These are phyloP conservation scores for Dryadula phaetusa DNA, from an alignment of 2,888 invertebrate species.

Conservation along the genomic window DNA sequence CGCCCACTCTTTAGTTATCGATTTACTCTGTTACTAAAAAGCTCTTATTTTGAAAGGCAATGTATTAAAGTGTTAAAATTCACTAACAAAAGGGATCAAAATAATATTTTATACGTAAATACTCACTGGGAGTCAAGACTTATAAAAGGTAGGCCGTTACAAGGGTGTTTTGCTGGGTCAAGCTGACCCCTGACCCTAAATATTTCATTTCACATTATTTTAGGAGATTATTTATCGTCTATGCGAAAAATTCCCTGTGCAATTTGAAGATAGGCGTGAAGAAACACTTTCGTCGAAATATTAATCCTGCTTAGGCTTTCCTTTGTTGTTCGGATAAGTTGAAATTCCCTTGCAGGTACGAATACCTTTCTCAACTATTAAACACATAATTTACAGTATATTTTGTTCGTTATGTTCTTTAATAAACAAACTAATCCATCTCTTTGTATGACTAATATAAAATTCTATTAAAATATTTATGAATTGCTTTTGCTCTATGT, in stretches of 20 bases:
- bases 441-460: background rate
- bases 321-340: background rate
- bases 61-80: slow-evolving; percentile 31
- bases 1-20: no score
- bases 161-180: slow-evolving; percentile 42
- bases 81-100: slow-evolving; percentile 34
- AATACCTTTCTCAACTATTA: background rate
- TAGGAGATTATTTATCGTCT: slow-evolving; percentile 44
- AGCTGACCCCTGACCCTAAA: slow-evolving; percentile 40
- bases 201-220: slow-evolving; percentile 49
- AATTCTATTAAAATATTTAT: background rate
- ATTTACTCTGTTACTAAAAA: background rate
- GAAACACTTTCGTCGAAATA: slow-evolving; percentile 11
- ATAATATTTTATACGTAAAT: slow-evolving; percentile 43
- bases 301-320: slow-evolving; percentile 12
- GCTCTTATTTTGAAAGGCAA: background rate
- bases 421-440: background rate
- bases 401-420: background rate
- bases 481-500: background rate
- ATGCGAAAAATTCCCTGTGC: slow-evolving; percentile 28
- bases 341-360: background rate
- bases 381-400: background rate
- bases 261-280: slow-evolving; percentile 26
- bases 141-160: slow-evolving; percentile 38
- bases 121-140: slow-evolving; percentile 32